Conservation (phyloP, 2,113 vertebrate genomes). For the Microcebus murinus region DNA sequence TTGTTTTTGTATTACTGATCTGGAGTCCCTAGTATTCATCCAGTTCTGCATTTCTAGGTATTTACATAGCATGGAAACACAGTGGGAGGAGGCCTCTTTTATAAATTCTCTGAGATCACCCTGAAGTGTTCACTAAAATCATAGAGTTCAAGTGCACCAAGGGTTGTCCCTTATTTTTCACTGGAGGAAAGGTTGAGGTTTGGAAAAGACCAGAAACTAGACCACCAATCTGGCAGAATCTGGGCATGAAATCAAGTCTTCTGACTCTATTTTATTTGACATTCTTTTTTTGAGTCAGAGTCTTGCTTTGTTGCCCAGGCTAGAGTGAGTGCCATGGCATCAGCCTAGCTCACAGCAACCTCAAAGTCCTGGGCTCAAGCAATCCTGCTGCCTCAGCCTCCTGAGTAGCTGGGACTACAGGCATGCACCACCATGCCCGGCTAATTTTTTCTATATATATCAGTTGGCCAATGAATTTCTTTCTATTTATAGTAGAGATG, state of each 20-base stretch:
- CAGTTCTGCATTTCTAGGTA: background rate
- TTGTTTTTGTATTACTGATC: background rate
- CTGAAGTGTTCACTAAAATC: background rate
- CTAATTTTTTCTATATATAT: no score
- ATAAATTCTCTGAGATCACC: background rate
- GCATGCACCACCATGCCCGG: no score
- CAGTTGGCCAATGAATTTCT: no score
- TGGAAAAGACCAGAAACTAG: background rate
- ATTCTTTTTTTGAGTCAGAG: background rate
- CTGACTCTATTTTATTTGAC: background rate
- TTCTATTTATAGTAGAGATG: no score
- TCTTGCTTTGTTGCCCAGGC: no score
- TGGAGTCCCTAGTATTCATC: background rate
- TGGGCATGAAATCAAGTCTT: background rate
- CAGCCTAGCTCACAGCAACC: no score
- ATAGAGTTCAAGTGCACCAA: background rate
- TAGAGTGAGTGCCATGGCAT: no score
- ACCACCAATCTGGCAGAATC: background rate
- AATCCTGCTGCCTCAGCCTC: no score
- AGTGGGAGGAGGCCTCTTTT: background rate
- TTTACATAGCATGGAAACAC: background rate
- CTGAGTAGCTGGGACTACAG: no score
- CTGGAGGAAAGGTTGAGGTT: background rate
- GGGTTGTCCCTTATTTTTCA: background rate
- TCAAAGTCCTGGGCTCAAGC: no score